Evolutionary conservation across 2,797 vertebrate species (phyloP).

Genomic region (Percopsis omiscomaycus): DNA sequence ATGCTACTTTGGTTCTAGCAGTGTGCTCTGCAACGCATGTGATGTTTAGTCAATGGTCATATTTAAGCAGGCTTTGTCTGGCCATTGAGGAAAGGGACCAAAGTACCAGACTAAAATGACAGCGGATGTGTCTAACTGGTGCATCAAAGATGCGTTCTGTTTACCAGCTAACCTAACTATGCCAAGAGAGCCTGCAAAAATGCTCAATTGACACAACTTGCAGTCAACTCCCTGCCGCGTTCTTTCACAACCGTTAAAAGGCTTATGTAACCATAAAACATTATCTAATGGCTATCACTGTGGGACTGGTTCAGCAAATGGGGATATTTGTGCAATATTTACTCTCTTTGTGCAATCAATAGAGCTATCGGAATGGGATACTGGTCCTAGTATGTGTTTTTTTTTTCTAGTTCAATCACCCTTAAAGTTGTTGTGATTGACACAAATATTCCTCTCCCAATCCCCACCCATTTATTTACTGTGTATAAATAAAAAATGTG

Average conservation of each 20-base stretch:
- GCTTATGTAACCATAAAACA: slow-evolving; percentile 49
- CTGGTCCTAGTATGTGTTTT: neutral
- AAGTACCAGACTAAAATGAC: too few species aligned
- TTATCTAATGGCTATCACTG: slow-evolving; percentile 43
- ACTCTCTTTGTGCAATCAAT: slow-evolving; percentile 15
- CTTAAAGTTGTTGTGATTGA: slow-evolving; percentile 11
- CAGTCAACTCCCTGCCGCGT: slow-evolving; percentile 57
- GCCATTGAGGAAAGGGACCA: too few species aligned
- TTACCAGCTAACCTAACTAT: neutral
- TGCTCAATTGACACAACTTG: slow-evolving; percentile 21
- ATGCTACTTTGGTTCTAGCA: too few species aligned
- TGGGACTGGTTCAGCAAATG: slow-evolving; percentile 21
- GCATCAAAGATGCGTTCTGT: slow-evolving; percentile 16
- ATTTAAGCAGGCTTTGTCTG: too few species aligned
- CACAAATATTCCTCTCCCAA: slow-evolving; percentile 13
- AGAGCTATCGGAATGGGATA: slow-evolving; percentile 2
- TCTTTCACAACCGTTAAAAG: slow-evolving; percentile 49
- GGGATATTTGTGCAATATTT: slow-evolving; percentile 18
- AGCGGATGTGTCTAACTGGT: neutral
- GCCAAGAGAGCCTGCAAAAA: neutral
- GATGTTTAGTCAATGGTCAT: too few species aligned
- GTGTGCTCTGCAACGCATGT: too few species aligned
- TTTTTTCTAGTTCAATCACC: slow-evolving; percentile 16
- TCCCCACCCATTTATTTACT: neutral
- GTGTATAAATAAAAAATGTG: too few species aligned